Base-by-base conservation (phyloP, 64 coral and sea anemone species). In the Pachyseris speciosa region DNA sequence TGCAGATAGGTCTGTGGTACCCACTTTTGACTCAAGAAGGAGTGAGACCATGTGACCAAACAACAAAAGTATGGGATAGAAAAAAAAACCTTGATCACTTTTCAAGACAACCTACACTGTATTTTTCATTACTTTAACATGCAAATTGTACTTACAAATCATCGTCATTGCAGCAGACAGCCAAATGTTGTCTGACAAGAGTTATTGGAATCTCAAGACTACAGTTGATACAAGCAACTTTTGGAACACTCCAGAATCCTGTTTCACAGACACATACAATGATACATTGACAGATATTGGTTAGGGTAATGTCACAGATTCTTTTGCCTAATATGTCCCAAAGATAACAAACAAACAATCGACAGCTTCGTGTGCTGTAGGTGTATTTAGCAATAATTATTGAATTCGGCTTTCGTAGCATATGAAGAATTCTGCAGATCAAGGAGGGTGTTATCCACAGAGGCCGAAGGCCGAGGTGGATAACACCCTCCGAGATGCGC, bases 161-260 rank as follows among this genome's bases (percentile, higher is more conserved):
- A 63, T 63, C 24, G 22, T 27, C 59, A 63, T 63, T 63, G 59
- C 59, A 63, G 59, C 59, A 63, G 59, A 27, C 59, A 63, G 59
- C 59, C 59, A 63, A 63, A 68, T 70, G 33, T 71, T 71, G 36
- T 71, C 67, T 71, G 67, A 71, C 67, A 71, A 71, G 67, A 40
- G 67, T 71, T 71, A 71, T 36, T 71, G 67, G 67, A 71, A 71
- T 71, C 67, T 40, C 67, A 71, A 71, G 33, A 71, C 67, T 71
- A 71, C 67, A 71, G 67, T 71, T 71, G 67, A 71, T 40, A 71
- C 67, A 71, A 40, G 67, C 67, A 71, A 40, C 67, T 71, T 71
- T 71, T 71, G 36, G 67, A 71, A 71, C 67, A 71, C 67, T 71
- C 34, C 36, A 13, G 37, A 40, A 71, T 22, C 37, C 67, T 40